Evolutionary conservation across 2,113 vertebrate genomes (phyloP).

Genomic region (Pseudorasbora parva): DNA sequence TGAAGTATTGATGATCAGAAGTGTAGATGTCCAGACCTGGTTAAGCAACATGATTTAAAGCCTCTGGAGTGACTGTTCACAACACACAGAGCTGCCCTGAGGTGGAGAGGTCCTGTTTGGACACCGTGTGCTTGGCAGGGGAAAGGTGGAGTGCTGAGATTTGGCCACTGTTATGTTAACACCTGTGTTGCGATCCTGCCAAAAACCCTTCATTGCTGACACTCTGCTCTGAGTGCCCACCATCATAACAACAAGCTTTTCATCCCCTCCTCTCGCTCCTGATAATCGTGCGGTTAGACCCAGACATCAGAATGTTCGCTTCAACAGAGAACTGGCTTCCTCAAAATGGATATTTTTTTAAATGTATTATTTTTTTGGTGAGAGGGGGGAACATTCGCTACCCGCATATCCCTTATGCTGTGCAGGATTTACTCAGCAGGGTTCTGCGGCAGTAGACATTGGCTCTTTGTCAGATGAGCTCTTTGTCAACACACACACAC

Average conservation of each 20-base stretch:
- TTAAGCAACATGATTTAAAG: slow-evolving; percentile 5
- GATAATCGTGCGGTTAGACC: not conserved
- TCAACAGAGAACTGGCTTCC: slow-evolving; percentile 39
- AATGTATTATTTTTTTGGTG: not conserved
- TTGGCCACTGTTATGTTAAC: slow-evolving; percentile 41
- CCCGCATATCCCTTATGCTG: slow-evolving; percentile 49
- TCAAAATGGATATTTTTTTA: slow-evolving; percentile 33
- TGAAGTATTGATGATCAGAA: not conserved
- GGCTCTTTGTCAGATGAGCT: slow-evolving; percentile 63
- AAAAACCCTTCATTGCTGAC: slow-evolving; percentile 24
- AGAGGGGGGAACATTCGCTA: slow-evolving; percentile 35
- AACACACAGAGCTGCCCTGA: not conserved
- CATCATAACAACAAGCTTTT: slow-evolving; percentile 24
- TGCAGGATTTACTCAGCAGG: slow-evolving; percentile 58
- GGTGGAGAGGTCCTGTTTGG: slow-evolving; percentile 39
- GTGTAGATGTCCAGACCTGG: not conserved
- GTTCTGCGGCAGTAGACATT: slow-evolving; percentile 54
- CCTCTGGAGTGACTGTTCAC: slow-evolving; percentile 16
- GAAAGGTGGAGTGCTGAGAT: slow-evolving; percentile 47
- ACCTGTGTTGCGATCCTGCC: slow-evolving; percentile 40
- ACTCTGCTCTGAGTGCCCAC: slow-evolving; percentile 12
- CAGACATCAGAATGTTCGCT: slow-evolving; percentile 13
- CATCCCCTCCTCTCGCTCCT: slow-evolving; percentile 23
- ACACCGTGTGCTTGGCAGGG: slow-evolving; percentile 28
- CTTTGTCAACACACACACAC: slow-evolving; percentile 66